A percentile compares a stretch with the other conserved stretches of the same genome.
These are phyloP conservation scores for Nymphicus hollandicus DNA, from an alignment of 2,113 vertebrate genomes.

Conservation along the genomic window DNA sequence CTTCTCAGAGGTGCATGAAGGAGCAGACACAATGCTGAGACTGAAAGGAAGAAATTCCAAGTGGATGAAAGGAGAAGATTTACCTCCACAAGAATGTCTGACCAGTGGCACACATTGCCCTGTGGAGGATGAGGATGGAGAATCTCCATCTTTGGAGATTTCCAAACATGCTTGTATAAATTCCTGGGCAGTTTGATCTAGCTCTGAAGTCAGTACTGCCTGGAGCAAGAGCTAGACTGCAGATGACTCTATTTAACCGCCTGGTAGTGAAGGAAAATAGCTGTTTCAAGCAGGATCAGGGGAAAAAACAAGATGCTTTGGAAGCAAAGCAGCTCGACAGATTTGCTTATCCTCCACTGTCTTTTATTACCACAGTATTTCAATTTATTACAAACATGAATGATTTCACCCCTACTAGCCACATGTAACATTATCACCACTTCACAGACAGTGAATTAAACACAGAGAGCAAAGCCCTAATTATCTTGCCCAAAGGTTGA, in stretches of 20 bases:
- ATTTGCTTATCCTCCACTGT: neutral
- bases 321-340: neutral
- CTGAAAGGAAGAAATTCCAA: neutral
- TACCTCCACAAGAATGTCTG: neutral
- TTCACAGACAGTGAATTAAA: conserved; percentile 1
- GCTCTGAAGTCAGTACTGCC: neutral
- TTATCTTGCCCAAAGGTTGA: neutral
- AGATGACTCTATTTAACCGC: neutral
- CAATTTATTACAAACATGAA: neutral
- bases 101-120: neutral
- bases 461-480: neutral
- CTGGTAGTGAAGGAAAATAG: neutral
- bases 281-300: neutral
- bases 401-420: neutral
- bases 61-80: neutral
- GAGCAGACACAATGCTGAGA: neutral
- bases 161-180: neutral
- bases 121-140: neutral
- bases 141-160: neutral
- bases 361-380: neutral
- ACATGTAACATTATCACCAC: neutral
- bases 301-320: neutral
- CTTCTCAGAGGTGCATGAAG: neutral
- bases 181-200: neutral
- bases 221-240: neutral